These are phyloP conservation scores for Montipora cactus DNA, from an alignment of 64 coral and sea anemone species.

Conservation along the genomic window DNA sequence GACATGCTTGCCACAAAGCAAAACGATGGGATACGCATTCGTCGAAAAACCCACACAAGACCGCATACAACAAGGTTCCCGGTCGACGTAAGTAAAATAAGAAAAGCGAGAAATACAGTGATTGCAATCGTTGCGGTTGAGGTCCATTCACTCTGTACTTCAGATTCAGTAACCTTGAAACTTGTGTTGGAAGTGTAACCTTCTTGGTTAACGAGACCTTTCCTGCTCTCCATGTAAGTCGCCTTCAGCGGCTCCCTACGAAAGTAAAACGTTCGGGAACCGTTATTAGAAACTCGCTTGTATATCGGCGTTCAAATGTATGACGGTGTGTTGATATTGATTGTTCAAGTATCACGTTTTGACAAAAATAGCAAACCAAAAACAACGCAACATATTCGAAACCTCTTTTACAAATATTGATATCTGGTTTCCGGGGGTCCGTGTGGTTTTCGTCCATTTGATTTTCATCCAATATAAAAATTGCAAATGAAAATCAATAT, in stretches of 20 bases:
- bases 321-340: too few species aligned
- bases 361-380: too few species aligned
- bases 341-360: too few species aligned
- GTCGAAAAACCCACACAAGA: constrained; percentile 36
- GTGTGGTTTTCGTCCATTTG: too few species aligned
- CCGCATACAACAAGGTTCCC: constrained; percentile 62
- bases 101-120: neutral
- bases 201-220: neutral
- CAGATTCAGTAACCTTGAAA: neutral
- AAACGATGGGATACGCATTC: constrained; percentile 47
- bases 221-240: neutral
- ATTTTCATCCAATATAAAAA: too few species aligned
- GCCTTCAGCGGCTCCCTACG: too few species aligned
- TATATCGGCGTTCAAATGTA: too few species aligned
- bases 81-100: constrained; percentile 7
- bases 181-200: neutral
- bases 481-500: too few species aligned
- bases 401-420: too few species aligned
- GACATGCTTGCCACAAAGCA: constrained; percentile 70
- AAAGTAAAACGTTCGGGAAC: neutral
- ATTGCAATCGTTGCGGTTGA: constrained; percentile 7
- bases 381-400: too few species aligned
- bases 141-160: neutral
- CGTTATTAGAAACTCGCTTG: too few species aligned
- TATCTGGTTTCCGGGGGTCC: too few species aligned